Evolutionary conservation across 2,797 vertebrate species (phyloP).

Genomic region (Chanos chanos): DNA sequence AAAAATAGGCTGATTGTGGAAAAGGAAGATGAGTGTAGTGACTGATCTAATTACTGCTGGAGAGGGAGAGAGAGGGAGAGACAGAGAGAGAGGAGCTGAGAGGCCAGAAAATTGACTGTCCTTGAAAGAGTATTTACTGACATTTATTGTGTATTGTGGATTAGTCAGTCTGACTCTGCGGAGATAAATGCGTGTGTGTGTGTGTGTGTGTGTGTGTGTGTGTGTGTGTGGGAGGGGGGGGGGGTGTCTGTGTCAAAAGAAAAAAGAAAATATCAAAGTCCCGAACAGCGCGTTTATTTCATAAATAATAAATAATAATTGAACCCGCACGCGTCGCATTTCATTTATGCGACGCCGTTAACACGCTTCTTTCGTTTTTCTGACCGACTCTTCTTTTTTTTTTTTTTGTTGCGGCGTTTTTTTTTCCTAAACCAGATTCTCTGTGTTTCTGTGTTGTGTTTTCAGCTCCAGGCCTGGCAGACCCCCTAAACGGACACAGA

Average conservation of each 20-base stretch:
- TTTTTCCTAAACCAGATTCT: not conserved
- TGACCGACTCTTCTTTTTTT: too few relatives aligned
- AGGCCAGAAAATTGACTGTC: constrained; percentile 30
- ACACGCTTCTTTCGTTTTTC: too few relatives aligned
- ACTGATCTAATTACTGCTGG: constrained; percentile 87
- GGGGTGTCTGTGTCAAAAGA: not conserved
- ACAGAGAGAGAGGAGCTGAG: constrained; percentile 6
- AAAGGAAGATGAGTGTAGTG: constrained; percentile 88
- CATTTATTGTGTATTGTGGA: constrained; percentile 30
- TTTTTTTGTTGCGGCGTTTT: not conserved
- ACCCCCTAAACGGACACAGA: constrained; percentile 97
- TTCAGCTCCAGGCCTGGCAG: constrained; percentile 97
- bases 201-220: constrained; percentile 1
- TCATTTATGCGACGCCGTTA: too few relatives aligned
- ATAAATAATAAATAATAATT: too few relatives aligned
- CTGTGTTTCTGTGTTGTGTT: constrained; percentile 41
- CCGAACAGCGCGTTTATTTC: too few relatives aligned
- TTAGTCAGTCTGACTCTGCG: constrained; percentile 12
- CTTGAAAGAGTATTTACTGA: constrained; percentile 44
- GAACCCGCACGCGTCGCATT: too few relatives aligned
- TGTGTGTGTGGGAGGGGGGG: not conserved
- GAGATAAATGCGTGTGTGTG: constrained; percentile 4
- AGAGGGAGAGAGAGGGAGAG: not conserved
- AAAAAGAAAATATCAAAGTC: too few relatives aligned
- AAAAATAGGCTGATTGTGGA: constrained; percentile 84